Evolutionary conservation across 2,113 vertebrate genomes (phyloP).

Genomic region (Takifugu flavidus): DNA sequence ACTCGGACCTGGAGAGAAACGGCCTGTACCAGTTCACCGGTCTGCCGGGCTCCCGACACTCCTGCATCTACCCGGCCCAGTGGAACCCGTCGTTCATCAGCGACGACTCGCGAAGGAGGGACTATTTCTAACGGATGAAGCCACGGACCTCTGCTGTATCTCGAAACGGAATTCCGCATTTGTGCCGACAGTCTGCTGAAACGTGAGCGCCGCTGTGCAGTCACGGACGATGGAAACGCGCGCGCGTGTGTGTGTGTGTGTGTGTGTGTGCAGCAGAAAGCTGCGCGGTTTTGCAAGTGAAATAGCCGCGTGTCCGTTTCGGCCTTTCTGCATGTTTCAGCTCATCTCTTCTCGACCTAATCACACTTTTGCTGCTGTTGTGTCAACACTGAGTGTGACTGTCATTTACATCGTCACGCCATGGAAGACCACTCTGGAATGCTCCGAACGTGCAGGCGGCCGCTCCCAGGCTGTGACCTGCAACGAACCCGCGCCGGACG

Average conservation of each 20-base stretch:
- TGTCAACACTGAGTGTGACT: slow-evolving; percentile 6
- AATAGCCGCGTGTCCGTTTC: slow-evolving; percentile 11
- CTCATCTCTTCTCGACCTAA: slow-evolving; percentile 23
- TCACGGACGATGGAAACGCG: slow-evolving; percentile 3
- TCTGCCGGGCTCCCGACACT: slow-evolving; percentile 92
- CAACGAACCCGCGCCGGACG: no score
- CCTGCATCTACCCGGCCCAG: slow-evolving; percentile 95
- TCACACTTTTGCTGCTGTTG: slow-evolving; percentile 1
- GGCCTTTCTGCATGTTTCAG: slow-evolving; percentile 30
- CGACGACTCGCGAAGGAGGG: slow-evolving; percentile 92
- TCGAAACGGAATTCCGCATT: neutral
- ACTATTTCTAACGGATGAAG: slow-evolving; percentile 85
- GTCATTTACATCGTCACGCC: slow-evolving; percentile 8
- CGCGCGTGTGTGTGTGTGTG: slow-evolving; percentile 2
- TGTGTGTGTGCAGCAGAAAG: neutral
- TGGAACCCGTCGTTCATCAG: slow-evolving; percentile 96
- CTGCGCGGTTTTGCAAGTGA: slow-evolving; percentile 39
- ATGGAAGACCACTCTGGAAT: neutral
- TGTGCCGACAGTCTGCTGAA: neutral
- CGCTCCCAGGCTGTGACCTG: no score
- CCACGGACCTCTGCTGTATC: neutral
- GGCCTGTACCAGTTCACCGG: slow-evolving; percentile 91
- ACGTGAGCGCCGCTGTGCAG: slow-evolving; percentile 3
- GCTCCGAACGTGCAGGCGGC: neutral
- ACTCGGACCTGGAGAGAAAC: slow-evolving; percentile 91